A percentile compares a stretch with the other conserved stretches of the same genome.
phyloP scores from a whole-genome alignment of 2,888 invertebrate species.

The Pseudococcus viburni region DNA sequence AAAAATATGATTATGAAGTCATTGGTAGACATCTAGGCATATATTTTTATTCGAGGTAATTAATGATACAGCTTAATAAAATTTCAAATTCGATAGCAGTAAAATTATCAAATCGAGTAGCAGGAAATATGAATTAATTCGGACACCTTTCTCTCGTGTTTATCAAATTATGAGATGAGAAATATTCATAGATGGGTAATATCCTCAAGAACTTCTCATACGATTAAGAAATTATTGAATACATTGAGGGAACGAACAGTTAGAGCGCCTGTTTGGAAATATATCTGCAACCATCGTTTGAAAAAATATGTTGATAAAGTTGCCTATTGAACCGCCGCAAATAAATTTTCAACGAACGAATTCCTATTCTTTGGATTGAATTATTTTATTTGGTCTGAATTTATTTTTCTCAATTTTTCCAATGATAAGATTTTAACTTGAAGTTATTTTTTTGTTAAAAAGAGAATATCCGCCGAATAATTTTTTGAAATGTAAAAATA shows the following conservation, averaged over 20 bases:
- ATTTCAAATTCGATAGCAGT: neutral
- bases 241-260: neutral
- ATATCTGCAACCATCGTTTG: neutral
- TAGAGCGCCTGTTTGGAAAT: neutral
- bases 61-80: neutral
- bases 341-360: neutral
- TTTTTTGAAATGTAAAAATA: neutral
- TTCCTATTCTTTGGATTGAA: neutral
- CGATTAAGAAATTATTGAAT: neutral
- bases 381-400: neutral
- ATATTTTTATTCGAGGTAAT: neutral
- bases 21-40: neutral
- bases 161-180: neutral
- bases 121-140: slow-evolving; percentile 1
- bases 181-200: neutral
- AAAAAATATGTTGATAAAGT: neutral
- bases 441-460: neutral
- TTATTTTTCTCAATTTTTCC: neutral
- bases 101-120: neutral
- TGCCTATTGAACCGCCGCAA: slow-evolving; percentile 7
- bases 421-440: neutral
- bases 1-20: neutral
- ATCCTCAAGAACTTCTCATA: neutral
- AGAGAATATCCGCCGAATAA: neutral
- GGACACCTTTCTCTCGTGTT: neutral